Evolutionary conservation across 2,888 invertebrate genomes (phyloP), one percentile per base, ranked within the genome.

Genomic region (Mactromeris polynyma): DNA sequence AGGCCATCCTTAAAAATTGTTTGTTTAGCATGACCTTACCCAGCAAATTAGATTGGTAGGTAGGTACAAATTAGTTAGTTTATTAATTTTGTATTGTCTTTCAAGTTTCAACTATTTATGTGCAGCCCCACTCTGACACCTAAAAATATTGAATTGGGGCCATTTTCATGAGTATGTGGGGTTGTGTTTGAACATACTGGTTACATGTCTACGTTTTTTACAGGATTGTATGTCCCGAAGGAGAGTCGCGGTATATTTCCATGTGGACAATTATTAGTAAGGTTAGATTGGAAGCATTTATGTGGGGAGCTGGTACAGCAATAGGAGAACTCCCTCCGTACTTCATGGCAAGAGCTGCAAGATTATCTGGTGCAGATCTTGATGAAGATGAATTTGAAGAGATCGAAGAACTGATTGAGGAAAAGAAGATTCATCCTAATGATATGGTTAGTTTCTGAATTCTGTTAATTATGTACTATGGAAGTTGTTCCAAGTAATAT

Each of bases 261-360:
- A 98, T 99, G 94, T 98, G 98, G 98, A 98, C 98, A 94, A 99
- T 99, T 93, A 99, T 99, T 98, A 98, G 98, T 51, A 99, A 99
- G 97, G 98, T 99, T 33, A 98, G 99, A 38, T 97, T 99, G 92
- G 99, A 99, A 97, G 98, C 99, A 19, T 98, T 99, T 97, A 98
- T 99, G 97, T 99, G 99, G 99, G 97, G 97, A 54, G 97, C 97
- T 46, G 97, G 99, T 6, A 99, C 99, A 0, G 99, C 99, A 0
- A 97, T 99, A n/a, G 99, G 99, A 0, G 99, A 99, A 97, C 97
- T 99, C 93, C 99, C 99, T 3, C 99, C 99, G 0, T 99, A 99
- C 97, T 99, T 99, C 97, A 99, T 99, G 99, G 99, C 99, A n/a
- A 97, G 99, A 90, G 99, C 99, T 14, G 97, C 97, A 3, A 94